Evolutionary conservation across 1,140 invertebrate genomes (phyloP).

Genomic region (Leptinotarsa undecemlineata): DNA sequence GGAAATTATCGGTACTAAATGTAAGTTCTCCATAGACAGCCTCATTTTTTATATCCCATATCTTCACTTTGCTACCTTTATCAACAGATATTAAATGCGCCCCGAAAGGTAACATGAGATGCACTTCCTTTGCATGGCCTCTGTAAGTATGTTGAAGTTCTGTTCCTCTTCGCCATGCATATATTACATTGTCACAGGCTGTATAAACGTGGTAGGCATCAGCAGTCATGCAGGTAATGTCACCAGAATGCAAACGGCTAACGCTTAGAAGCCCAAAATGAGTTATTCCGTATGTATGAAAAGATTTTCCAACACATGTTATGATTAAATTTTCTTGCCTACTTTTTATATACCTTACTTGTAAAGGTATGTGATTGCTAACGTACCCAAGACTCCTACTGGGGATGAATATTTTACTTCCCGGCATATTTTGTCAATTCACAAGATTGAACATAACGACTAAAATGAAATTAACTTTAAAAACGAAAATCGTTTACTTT

Average conservation of each 20-base stretch:
- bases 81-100: conserved; percentile 85
- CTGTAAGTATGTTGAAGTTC: conserved; percentile 83
- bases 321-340: conserved; percentile 87
- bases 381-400: conserved; percentile 88
- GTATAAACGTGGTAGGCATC: conserved; percentile 85
- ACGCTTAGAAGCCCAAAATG: conserved; percentile 84
- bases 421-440: conserved; percentile 32
- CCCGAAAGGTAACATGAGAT: conserved; percentile 85
- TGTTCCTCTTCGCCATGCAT: conserved; percentile 85
- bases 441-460: no score
- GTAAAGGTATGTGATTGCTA: conserved; percentile 87
- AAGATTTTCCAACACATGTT: conserved; percentile 86
- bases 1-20: conserved; percentile 75
- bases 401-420: conserved; percentile 80
- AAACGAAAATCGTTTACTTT: no score
- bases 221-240: conserved; percentile 80
- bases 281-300: conserved; percentile 87
- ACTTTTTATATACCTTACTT: conserved; percentile 80
- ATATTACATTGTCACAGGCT: conserved; percentile 76
- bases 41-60: conserved; percentile 84
- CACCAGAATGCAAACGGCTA: conserved; percentile 76
- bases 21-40: conserved; percentile 67
- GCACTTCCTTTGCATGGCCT: conserved; percentile 75
- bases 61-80: conserved; percentile 72
- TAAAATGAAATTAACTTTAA: no score